Base-by-base conservation (phyloP, 1,140 invertebrate species). In the Choristoneura fumiferana region DNA sequence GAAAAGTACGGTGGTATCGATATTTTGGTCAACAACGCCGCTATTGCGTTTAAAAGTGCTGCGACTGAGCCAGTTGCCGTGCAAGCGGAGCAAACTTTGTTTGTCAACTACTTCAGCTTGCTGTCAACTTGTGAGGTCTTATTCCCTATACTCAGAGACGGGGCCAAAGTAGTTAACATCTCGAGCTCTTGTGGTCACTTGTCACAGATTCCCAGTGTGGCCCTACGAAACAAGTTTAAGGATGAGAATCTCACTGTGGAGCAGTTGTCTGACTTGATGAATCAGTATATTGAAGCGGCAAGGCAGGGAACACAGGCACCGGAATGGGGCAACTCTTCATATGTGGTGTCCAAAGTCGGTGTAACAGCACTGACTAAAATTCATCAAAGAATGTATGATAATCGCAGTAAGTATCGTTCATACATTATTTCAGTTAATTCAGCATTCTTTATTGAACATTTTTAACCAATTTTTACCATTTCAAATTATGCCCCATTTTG, bases 11-110 rank as follows among this genome's bases (percentile, higher is more conserved):
- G 92, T 9, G 94, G 95, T 0, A 78, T 97, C 1, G 95, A 97
- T 90, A 68, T 97, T 22, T 82, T 97, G 9, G 91, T 97, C 0
- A 97, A 97, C 75, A 97, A 97, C 90, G 96, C 95, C 52, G 96
- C 92, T 0, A 96, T 96, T 57, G 93, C 94, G 4, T 96, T 92
- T 72, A 94, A 92, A 86, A 58, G 62, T 12, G 77, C 78, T 58
- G 91, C 93, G 0, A 91, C 90, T 0, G 94, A 93, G 58, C 92
- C 94, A 1, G 92, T 94, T 62, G 66, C 78, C 1, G 89, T 92
- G 17, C 95, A 96, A 89, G 95, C 95, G 0, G 91, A 93, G 65
- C 88, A 93, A 60, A 95, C 95, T 0, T 68, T 95, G 0, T 78
- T 78, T 37, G 92, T 93, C 0, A 96, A 96, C 80, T 95, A 93